Evolutionary conservation across 1,140 invertebrate species (phyloP), one percentile per base, ranked within the genome.

Genomic region (Brachionus rubens): DNA sequence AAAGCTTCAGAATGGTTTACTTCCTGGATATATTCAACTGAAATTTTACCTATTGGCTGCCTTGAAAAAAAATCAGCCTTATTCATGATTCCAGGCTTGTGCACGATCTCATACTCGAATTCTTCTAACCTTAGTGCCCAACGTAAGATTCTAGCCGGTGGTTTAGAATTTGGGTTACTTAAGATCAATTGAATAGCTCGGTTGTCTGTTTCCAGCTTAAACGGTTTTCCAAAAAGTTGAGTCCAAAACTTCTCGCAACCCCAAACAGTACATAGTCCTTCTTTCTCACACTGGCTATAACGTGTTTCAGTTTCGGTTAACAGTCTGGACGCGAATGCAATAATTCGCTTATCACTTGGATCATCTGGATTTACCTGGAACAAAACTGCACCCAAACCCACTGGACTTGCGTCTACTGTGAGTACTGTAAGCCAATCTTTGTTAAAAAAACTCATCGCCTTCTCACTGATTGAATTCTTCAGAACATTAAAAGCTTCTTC

Each of bases 321-420:
- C 16, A 16, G 62, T 30, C 75, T 40, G 1, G 79, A 82, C 4
- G 79, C 81, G 33, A 59, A 59, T 87, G 12, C 81, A 33, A 59
- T 33, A 30, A 28, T 33, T 59, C 54, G 28, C 1, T 5, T 30
- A 2, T 59, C 54, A 84, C 19, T 40, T 46, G 3, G 19, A 30
- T 28, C 68, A 41, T 12, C 24, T 36, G 62, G 62, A 36, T 59
- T 26, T 0, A 70, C 65, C 62, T 87, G 86, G 24, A 80, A 77
- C 10, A 88, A 30, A 1, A 88, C 84, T 1, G 84, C 85, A n/a
- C 85, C 85, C 5, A 87, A 30, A 1, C 84, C 85, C 50, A 79
- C 79, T 3, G 80, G 77, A 21, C 78, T 82, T n/a, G 85, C 77
- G 41, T 77, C 65, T 9, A 62, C 56, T 36, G 21, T 10, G 5